These are phyloP conservation scores for Matsumyia berberina DNA, from an alignment of 2,888 invertebrate species.

Conservation along the genomic window DNA sequence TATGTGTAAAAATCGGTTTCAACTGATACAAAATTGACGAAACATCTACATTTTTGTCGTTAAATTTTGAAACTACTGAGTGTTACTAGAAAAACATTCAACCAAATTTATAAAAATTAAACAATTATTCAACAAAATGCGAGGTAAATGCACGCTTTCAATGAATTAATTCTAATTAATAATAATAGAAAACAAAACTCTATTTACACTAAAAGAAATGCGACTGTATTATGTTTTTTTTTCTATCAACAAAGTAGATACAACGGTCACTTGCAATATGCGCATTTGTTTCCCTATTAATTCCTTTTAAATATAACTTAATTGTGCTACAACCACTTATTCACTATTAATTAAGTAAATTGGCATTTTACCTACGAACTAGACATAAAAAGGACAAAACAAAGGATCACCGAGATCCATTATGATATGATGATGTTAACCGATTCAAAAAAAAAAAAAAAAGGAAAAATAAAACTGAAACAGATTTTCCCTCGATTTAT, in stretches of 20 bases:
- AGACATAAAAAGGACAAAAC: slow-evolving; percentile 41
- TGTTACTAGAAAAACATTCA: slow-evolving; percentile 10
- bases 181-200: slow-evolving; percentile 20
- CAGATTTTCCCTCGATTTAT: background rate
- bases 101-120: slow-evolving; percentile 19
- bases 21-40: no score
- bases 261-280: slow-evolving; percentile 6
- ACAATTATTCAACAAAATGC: slow-evolving; percentile 44
- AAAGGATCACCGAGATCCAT: slow-evolving; percentile 39
- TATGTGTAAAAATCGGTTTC: no score
- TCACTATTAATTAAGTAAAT: slow-evolving; percentile 70
- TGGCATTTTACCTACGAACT: slow-evolving; percentile 57
- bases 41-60: no score
- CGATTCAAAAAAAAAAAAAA: slow-evolving; percentile 18
- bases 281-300: slow-evolving; percentile 38
- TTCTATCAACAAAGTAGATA: background rate
- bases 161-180: slow-evolving; percentile 21
- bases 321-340: slow-evolving; percentile 51
- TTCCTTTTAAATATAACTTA: slow-evolving; percentile 27
- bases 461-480: no score
- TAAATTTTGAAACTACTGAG: background rate
- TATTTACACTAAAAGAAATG: slow-evolving; percentile 53
- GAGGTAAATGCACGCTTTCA: slow-evolving; percentile 46
- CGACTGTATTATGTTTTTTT: slow-evolving; percentile 9
- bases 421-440: slow-evolving; percentile 39